Evolutionary conservation across 2,888 invertebrate species (phyloP), one percentile per base, ranked within the genome.

Genomic region (Drosophila longiperda): DNA sequence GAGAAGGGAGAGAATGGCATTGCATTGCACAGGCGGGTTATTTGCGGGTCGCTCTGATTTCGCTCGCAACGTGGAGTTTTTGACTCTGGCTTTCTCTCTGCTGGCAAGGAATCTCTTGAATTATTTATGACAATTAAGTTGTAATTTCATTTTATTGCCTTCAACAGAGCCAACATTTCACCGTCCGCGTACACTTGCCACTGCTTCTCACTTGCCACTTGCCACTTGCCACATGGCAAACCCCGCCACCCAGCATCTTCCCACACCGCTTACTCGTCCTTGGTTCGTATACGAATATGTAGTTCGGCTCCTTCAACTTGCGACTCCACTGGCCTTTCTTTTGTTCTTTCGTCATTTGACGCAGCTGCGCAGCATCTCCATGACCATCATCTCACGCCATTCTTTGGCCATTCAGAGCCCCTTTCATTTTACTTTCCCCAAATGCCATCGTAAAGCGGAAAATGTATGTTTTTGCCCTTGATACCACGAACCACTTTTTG

Each of bases 111-210:
- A 83, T 80, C 83, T 83, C 63, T 78, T 87, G 84, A 86, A 81
- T 81, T 87, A 87, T 87, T 87, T 87, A 84, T 87, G 84, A 85
- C 87, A 87, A 83, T 87, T 85, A 87, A 87, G 87, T 81, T 83
- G 83, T 87, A 87, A 85, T 87, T 87, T 84, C 81, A 83, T 87
- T 83, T 87, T 87, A 87, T 85, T 82, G 80, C 81, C 82, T 75
- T 80, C 83, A 73, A 73, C 82, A 74, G 70, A 72, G 76, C 79
- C 78, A 82, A 82, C 82, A 82, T 82, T 81, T 80, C 72, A 82
- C 73, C 83, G 82, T 80, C 58, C 72, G 63, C 80, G 71, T 71
- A 55, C 66, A 58, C 67, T 26, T 26, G 26, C 26, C 26, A 26
- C 26, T 26, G 26, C 26, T 26, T 26, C 26, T 60, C 26, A 26